Base-by-base conservation (phyloP, 2,797 vertebrate genomes). In the Dipus sagitta region DNA sequence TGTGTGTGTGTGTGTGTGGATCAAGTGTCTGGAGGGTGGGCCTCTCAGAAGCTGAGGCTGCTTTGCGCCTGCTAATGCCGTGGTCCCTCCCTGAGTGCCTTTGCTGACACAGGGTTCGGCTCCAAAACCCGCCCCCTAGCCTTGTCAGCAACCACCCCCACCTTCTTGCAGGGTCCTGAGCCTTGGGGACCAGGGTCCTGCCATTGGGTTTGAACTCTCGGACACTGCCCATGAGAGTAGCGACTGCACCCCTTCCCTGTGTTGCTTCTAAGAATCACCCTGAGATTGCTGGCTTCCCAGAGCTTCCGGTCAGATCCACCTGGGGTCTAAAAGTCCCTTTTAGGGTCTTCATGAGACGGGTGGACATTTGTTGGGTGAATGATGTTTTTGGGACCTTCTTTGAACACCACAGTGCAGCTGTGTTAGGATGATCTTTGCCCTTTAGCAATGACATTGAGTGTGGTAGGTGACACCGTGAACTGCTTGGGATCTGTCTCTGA, bases 41-140 rank as follows among this genome's bases (percentile, higher is more conserved):
- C 67, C 67, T 68, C 7, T 7, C 42, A 30, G 23, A 60, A 38
- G 86, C 34, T 9, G 1, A 12, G 32, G 1, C 77, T 65, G 64
- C 6, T 65, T 67, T 85, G 24, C 34, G 32, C 38, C 52, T n/a
- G 47, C 54, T 18, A 6, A 34, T 70, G 62, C 75, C 71, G 18
- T 64, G 47, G n/a, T 9, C 81, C 58, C 78, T 80, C 65, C 68
- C 72, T 12, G 15, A 42, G 32, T 3, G 21, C 28, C 6, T 26
- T 1, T 65, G 30, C 0, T 30, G 30, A 1, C 47, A 38, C 52
- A 64, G 0, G 1, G 28, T 79, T n/a, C 70, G 1, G 1, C 3
- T 7, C n/a, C 38, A 8, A 42, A 23, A n/a, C 14, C 54, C 28
- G 28, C 65, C 72, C 30, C 70, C 42, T 38, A 9, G 52, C 28